phyloP scores from a whole-genome alignment of 1,140 invertebrate genomes.

The Hycleus cichorii region DNA sequence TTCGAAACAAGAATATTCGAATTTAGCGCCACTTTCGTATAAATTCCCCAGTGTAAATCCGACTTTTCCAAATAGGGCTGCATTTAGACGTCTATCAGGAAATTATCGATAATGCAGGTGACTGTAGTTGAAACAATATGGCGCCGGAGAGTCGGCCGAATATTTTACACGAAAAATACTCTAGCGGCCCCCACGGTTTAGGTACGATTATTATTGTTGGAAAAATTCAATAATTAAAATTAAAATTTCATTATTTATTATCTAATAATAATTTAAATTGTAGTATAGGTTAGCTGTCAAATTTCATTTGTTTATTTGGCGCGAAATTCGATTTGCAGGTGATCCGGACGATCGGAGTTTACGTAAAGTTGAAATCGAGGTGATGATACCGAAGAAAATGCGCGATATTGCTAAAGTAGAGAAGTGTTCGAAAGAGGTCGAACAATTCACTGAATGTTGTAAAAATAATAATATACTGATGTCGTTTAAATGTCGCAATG shows the following conservation, averaged over 20 bases:
- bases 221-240: too few relatives aligned
- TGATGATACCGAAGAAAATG: constrained; percentile 79
- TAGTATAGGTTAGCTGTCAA: too few relatives aligned
- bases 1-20: too few relatives aligned
- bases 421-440: constrained; percentile 66
- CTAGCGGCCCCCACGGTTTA: constrained; percentile 14
- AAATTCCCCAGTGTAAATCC: too few relatives aligned
- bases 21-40: too few relatives aligned
- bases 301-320: background rate
- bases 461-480: constrained; percentile 60
- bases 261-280: too few relatives aligned
- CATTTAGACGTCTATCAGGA: too few relatives aligned
- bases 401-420: constrained; percentile 67
- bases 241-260: too few relatives aligned
- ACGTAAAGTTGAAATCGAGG: constrained; percentile 75
- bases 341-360: constrained; percentile 76
- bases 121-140: background rate
- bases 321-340: constrained; percentile 46
- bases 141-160: background rate
- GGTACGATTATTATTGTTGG: constrained; percentile 4
- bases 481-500: constrained; percentile 62
- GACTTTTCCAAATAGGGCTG: too few relatives aligned
- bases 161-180: constrained; percentile 9
- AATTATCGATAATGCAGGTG: background rate
- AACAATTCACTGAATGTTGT: constrained; percentile 69